Evolutionary conservation across 2,888 invertebrate species (phyloP).

Genomic region (Schrankia costaestrigalis): DNA sequence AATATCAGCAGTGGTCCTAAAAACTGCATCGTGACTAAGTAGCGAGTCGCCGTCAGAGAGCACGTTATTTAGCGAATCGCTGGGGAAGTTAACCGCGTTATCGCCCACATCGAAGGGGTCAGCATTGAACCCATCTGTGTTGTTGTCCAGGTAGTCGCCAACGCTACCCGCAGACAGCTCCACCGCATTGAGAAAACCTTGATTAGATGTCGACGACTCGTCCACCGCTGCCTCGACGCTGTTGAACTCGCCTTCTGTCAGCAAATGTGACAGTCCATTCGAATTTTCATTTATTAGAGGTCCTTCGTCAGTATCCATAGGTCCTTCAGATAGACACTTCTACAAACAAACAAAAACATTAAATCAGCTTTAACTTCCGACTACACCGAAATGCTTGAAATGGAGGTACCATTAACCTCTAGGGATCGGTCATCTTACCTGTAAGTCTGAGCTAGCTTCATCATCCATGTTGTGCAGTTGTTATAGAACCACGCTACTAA

Average conservation of each 20-base stretch:
- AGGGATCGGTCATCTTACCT: conserved; percentile 42
- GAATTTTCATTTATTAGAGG: conserved; percentile 73
- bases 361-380: too few species aligned
- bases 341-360: conserved; percentile 38
- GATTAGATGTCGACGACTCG: conserved; percentile 72
- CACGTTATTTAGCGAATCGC: conserved; percentile 62
- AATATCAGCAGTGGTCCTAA: conserved; percentile 52
- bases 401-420: conserved; percentile 35
- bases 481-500: too few species aligned
- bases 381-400: too few species aligned
- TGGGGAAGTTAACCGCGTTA: conserved; percentile 69
- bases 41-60: conserved; percentile 67
- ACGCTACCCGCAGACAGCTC: conserved; percentile 73
- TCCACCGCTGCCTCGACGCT: conserved; percentile 70
- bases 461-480: conserved; percentile 53
- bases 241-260: conserved; percentile 71
- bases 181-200: conserved; percentile 71
- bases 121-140: conserved; percentile 58
- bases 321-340: conserved; percentile 65
- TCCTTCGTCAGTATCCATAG: conserved; percentile 73
- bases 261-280: conserved; percentile 68
- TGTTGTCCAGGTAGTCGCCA: conserved; percentile 70
- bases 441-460: conserved; percentile 67
- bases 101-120: conserved; percentile 72
- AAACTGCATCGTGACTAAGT: conserved; percentile 49